Conservation (phyloP, 2,113 vertebrate species). For the Nothoprocta pentlandii region DNA sequence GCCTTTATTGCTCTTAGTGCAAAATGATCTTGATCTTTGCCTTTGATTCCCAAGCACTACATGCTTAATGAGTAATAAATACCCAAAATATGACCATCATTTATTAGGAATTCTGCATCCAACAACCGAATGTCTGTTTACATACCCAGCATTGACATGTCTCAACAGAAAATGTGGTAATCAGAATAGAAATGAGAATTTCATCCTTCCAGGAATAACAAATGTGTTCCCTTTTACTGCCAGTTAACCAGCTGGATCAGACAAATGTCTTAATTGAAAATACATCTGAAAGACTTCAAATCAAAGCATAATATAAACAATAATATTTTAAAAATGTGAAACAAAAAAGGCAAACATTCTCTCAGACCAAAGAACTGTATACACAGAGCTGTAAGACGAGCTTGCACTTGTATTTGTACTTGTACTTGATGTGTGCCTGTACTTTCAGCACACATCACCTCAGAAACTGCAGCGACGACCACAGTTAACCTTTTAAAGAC, state of each 20-base stretch:
- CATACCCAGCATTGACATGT: background rate
- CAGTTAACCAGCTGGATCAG: background rate
- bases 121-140: background rate
- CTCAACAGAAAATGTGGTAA: background rate
- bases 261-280: slow-evolving; percentile 9
- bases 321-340: background rate
- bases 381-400: background rate
- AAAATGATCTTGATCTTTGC: background rate
- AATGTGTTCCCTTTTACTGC: background rate
- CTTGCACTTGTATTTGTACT: background rate
- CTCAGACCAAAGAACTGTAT: background rate
- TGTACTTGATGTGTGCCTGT: too few species aligned
- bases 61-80: background rate
- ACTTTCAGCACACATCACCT: background rate
- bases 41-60: background rate
- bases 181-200: background rate
- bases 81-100: background rate
- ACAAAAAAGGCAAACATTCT: background rate
- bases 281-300: background rate
- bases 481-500: background rate
- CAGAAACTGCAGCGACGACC: background rate
- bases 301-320: background rate
- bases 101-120: background rate
- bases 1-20: background rate
- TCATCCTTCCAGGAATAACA: background rate